Base-by-base conservation (phyloP, 2,113 vertebrate species). In the Centropus bengalensis region DNA sequence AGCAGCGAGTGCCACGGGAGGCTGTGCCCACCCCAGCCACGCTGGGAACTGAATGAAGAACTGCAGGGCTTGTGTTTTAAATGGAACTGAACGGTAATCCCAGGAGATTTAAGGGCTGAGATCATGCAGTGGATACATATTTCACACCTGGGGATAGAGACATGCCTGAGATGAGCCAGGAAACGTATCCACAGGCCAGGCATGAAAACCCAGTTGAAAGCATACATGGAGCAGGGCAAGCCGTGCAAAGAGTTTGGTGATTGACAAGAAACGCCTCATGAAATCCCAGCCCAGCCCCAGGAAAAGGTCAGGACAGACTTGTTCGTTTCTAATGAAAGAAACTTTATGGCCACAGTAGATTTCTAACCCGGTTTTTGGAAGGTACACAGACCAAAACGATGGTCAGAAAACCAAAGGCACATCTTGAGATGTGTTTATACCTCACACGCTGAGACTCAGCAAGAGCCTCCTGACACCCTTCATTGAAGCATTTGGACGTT, bases 141-240 rank as follows among this genome's bases (percentile, higher is more conserved):
- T 94, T 96, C 94, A 89, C 95, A 96, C 92, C 91, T 97, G 92
- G 66, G 77, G 77, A 91, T 91, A 94, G 81, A 92, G 66, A 93
- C 88, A 84, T 96, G 95, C 91, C 95, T 95, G 86, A 93, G 93
- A 95, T 95, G 94, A 94, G 91, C 89, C 89, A 95, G 92, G 77
- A 97, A 96, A 95, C 84, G 66, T 94, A 96, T 89, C 94, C 89
- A 82, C 91, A 93, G 94, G 92, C 89, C 80, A 91, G 86, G 83
- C 91, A 84, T 87, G 89, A 95, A 91, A 45, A 94, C 84, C 81
- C 54, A 49, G 69, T 76, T 93, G 93, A 91, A 94, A 92, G 83
- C 58, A 58, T 67, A 75, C n/a, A 38, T 49, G 74, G 70, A 97
- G 84, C 69, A 76, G 66, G 45, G 54, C 73, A 93, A 91, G 56